These are phyloP conservation scores for Ectemnius cavifrons DNA, from an alignment of 2,888 invertebrate genomes.

Conservation along the genomic window DNA sequence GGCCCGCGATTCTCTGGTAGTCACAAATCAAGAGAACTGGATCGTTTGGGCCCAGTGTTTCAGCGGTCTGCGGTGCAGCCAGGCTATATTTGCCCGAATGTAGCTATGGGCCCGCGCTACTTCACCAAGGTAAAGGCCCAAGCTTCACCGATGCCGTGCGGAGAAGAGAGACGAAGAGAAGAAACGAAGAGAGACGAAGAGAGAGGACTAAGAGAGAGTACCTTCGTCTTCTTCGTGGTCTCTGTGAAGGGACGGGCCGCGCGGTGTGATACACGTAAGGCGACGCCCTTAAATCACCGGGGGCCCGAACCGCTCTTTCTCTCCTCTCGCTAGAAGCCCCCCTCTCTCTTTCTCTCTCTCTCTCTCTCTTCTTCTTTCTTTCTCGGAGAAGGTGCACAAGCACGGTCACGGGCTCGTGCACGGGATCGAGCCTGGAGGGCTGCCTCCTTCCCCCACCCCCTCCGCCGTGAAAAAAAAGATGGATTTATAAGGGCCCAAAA, in stretches of 20 bases:
- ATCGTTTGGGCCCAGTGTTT: conserved; percentile 61
- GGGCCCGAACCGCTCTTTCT: conserved; percentile 63
- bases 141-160: conserved; percentile 37
- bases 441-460: conserved; percentile 10
- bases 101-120: conserved; percentile 51
- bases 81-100: conserved; percentile 46
- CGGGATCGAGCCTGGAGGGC: conserved; percentile 31
- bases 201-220: conserved; percentile 6
- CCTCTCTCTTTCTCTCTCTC: not conserved
- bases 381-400: conserved; percentile 18
- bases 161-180: not conserved
- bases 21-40: conserved; percentile 72
- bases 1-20: conserved; percentile 60
- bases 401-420: conserved; percentile 13
- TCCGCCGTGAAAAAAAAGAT: conserved; percentile 62
- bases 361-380: conserved; percentile 12
- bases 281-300: conserved; percentile 75
- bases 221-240: conserved; percentile 61
- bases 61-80: conserved; percentile 59
- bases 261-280: conserved; percentile 75
- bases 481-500: conserved; percentile 72
- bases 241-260: conserved; percentile 61
- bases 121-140: conserved; percentile 46
- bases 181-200: no score
- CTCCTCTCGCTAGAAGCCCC: conserved; percentile 33